A percentile compares a stretch with the other conserved stretches of the same genome.
phyloP scores from a whole-genome alignment of 2,113 vertebrate species.

The Leucosticte australis region DNA sequence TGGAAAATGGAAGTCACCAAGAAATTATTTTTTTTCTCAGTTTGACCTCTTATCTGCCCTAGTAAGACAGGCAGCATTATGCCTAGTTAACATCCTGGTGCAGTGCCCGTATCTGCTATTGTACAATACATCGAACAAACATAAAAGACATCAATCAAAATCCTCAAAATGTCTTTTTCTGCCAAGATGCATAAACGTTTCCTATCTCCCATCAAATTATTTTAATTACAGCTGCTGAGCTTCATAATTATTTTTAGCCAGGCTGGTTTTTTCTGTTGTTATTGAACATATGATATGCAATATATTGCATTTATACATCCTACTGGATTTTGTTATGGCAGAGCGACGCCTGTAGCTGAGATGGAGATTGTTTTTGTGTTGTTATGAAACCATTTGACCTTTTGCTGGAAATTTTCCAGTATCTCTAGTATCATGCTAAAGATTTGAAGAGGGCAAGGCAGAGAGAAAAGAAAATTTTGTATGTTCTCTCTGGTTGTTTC shows the following conservation, averaged over 20 bases:
- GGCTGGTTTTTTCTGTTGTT: conserved; percentile 59
- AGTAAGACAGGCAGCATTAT: background rate
- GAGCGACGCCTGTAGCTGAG: conserved; percentile 35
- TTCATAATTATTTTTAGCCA: conserved; percentile 70
- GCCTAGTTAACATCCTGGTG: conserved; percentile 25
- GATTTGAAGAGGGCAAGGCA: background rate
- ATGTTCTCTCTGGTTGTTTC: background rate
- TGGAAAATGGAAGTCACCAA: background rate
- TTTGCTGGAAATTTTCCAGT: background rate
- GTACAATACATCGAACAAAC: conserved; percentile 61
- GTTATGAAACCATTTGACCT: background rate
- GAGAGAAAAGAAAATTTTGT: background rate
- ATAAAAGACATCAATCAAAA: conserved; percentile 75
- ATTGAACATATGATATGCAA: conserved; percentile 52
- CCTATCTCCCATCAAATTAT: conserved; percentile 76
- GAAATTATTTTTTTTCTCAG: background rate
- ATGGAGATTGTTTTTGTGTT: background rate
- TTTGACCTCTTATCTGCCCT: background rate
- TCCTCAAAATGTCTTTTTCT: conserved; percentile 75
- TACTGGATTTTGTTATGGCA: conserved; percentile 22
- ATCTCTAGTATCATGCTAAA: background rate
- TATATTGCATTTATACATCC: conserved; percentile 41
- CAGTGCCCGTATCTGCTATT: conserved; percentile 42
- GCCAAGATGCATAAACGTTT: conserved; percentile 74
- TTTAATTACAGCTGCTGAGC: conserved; percentile 79